Percentiles rank a stretch among this genome's conserved stretches.
Conservation (phyloP, 2,113 vertebrate species). For the Clarias batrachus region DNA sequence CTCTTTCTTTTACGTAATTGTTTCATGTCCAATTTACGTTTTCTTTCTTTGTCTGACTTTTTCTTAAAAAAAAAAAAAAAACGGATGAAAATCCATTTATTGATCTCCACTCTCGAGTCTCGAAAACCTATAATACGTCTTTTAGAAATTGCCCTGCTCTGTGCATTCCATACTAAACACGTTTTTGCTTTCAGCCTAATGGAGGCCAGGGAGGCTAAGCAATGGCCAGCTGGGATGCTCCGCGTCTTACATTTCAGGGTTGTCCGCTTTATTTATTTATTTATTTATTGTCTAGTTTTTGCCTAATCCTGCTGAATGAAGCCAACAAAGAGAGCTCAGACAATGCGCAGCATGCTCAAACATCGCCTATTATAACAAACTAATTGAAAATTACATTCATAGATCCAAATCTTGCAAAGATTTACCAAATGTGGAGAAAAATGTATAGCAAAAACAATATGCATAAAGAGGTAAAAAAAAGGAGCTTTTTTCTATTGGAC, state of each 20-base stretch:
- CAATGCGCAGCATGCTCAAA: constrained; percentile 31
- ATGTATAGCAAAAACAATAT: constrained; percentile 41
- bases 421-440: constrained; percentile 35
- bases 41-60: background rate
- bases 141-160: constrained; percentile 1
- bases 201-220: constrained; percentile 17
- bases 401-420: too few species aligned
- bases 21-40: background rate
- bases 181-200: constrained; percentile 28
- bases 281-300: background rate
- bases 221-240: constrained; percentile 13
- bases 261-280: background rate
- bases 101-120: background rate
- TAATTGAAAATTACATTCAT: constrained; percentile 7
- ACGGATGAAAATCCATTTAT: background rate
- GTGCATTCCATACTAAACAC: background rate
- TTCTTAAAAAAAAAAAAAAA: background rate
- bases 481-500: background rate
- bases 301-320: background rate
- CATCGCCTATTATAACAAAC: constrained; percentile 47
- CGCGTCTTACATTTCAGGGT: constrained; percentile 1
- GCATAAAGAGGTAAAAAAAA: background rate
- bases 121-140: background rate
- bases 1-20: background rate
- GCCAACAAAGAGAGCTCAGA: constrained; percentile 19